These are phyloP conservation scores for Spisula solida DNA, from an alignment of 2,888 invertebrate genomes.

Conservation along the genomic window DNA sequence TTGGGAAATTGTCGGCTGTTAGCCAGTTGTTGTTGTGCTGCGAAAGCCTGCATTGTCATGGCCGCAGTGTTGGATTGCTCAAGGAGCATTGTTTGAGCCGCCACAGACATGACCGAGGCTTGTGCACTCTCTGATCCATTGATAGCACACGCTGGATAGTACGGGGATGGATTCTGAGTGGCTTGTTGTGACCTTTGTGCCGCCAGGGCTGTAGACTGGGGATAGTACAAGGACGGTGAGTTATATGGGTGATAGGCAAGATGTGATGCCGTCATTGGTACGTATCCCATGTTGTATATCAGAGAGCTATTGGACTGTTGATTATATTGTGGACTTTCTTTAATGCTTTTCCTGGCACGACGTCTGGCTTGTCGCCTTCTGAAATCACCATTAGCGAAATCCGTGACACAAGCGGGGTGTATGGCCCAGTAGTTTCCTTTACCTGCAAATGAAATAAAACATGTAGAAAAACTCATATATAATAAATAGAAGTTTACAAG, in stretches of 20 bases:
- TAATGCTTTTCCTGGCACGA: slow-evolving; percentile 89
- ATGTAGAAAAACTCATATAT: not conserved
- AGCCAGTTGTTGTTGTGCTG: slow-evolving; percentile 55
- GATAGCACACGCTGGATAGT: slow-evolving; percentile 16
- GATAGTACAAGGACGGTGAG: slow-evolving; percentile 37
- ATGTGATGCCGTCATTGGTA: slow-evolving; percentile 78
- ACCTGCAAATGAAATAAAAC: slow-evolving; percentile 88
- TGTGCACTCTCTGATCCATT: not conserved
- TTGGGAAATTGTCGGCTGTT: slow-evolving; percentile 50
- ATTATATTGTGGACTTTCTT: slow-evolving; percentile 42
- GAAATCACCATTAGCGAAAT: slow-evolving; percentile 98
- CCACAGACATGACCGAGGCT: slow-evolving; percentile 12
- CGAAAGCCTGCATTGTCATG: slow-evolving; percentile 51
- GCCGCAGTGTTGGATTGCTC: slow-evolving; percentile 52
- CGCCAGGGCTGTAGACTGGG: slow-evolving; percentile 35
- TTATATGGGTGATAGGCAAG: slow-evolving; percentile 71
- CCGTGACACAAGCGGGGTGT: slow-evolving; percentile 98
- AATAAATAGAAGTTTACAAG: not conserved
- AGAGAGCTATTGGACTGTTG: slow-evolving; percentile 23
- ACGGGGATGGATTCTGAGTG: not conserved
- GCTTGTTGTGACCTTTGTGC: slow-evolving; percentile 17
- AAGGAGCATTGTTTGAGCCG: slow-evolving; percentile 50
- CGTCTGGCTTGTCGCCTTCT: slow-evolving; percentile 97
- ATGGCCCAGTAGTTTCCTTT: slow-evolving; percentile 99
- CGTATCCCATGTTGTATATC: slow-evolving; percentile 73